Conservation (phyloP, 92 coral and sea anemone species). For the Scolanthus callimorphus region DNA sequence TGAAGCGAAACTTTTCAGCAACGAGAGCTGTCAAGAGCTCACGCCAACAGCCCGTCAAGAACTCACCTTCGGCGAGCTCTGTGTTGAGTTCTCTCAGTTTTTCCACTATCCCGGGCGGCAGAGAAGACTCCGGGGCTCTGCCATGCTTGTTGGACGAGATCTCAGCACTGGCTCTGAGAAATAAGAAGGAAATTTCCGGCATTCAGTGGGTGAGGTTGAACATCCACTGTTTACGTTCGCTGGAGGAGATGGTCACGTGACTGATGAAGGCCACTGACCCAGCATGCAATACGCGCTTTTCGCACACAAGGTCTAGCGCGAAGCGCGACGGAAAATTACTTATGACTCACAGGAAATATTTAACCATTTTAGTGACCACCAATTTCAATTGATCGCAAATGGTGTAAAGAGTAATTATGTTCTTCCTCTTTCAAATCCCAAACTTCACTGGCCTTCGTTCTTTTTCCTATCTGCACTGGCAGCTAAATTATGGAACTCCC, state of each 20-base stretch:
- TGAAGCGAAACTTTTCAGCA: conserved; percentile 9
- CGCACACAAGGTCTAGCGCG: too few relatives aligned
- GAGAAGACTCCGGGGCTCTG: conserved; percentile 92
- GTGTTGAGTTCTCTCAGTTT: conserved; percentile 87
- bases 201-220: conserved; percentile 90
- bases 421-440: too few relatives aligned
- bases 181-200: conserved; percentile 71
- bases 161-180: conserved; percentile 70
- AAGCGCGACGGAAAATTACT: too few relatives aligned
- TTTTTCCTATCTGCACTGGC: too few relatives aligned
- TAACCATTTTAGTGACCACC: too few relatives aligned
- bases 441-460: too few relatives aligned
- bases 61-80: conserved; percentile 98
- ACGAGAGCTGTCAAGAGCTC: neutral
- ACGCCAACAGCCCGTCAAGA: too few relatives aligned
- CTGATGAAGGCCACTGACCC: conserved; percentile 11
- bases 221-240: conserved; percentile 39
- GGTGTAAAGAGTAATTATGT: too few relatives aligned
- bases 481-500: too few relatives aligned
- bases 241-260: conserved; percentile 38
- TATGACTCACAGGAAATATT: too few relatives aligned
- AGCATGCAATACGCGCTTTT: conserved; percentile 44
- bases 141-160: conserved; percentile 83
- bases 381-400: too few relatives aligned
- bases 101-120: conserved; percentile 82